Percentiles rank a stretch among this genome's conserved stretches.
Evolutionary conservation across 2,797 vertebrate genomes (phyloP).

Genomic region (Rhinophrynus dorsalis): DNA sequence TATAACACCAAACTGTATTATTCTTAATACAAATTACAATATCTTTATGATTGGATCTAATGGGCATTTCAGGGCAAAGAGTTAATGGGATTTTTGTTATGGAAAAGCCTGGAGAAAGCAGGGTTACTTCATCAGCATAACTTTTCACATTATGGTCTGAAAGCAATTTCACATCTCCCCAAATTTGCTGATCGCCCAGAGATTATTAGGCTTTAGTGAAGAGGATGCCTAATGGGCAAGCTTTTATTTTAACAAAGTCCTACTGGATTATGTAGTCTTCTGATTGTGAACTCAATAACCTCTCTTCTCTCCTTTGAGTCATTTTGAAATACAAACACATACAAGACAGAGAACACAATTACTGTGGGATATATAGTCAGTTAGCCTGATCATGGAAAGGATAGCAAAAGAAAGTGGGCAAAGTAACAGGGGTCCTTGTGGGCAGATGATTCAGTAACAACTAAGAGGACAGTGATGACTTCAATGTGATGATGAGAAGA

Average conservation of each 20-base stretch:
- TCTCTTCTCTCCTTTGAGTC: conserved; percentile 23
- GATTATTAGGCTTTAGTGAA: conserved; percentile 43
- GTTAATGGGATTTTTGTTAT: conserved; percentile 63
- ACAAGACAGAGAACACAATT: conserved; percentile 28
- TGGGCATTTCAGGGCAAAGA: conserved; percentile 59
- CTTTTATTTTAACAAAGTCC: conserved; percentile 44
- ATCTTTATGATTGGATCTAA: conserved; percentile 61
- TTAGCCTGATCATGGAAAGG: not conserved
- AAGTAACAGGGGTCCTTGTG: not conserved
- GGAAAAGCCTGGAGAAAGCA: conserved; percentile 59
- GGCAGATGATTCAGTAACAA: not conserved
- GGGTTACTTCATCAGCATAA: conserved; percentile 67
- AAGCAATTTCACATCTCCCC: conserved; percentile 34
- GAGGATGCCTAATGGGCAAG: conserved; percentile 41
- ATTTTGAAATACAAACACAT: conserved; percentile 29
- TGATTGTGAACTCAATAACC: conserved; percentile 37
- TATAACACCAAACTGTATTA: conserved; percentile 64
- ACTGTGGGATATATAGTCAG: not conserved
- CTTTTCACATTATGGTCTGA: conserved; percentile 52
- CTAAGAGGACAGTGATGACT: not conserved
- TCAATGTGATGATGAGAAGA: not conserved
- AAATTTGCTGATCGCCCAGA: conserved; percentile 39
- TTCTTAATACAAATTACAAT: conserved; percentile 60
- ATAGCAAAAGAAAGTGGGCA: not conserved
- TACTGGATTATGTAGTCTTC: conserved; percentile 27